These are phyloP conservation scores for Eira barbara DNA, from an alignment of 2,113 vertebrate genomes.

Conservation along the genomic window DNA sequence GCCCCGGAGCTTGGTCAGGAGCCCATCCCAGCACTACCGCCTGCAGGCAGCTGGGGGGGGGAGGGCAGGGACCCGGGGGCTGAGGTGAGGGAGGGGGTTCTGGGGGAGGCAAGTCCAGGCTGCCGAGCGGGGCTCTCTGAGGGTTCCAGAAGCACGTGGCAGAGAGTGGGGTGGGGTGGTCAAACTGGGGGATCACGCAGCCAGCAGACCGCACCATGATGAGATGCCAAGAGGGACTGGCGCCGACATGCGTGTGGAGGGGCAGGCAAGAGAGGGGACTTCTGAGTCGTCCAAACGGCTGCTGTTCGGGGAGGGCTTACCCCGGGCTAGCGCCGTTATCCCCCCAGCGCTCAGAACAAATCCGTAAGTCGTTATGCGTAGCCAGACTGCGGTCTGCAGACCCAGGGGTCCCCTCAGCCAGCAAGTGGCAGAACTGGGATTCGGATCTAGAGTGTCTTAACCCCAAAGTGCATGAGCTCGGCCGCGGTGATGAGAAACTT, in stretches of 20 bases:
- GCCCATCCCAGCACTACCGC: neutral
- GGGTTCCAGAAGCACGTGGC: accelerated
- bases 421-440: neutral
- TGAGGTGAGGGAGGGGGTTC: no score
- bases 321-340: neutral
- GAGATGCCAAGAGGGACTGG: neutral
- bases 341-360: neutral
- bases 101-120: neutral
- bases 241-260: accelerated
- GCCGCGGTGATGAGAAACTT: accelerated
- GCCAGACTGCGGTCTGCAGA: neutral
- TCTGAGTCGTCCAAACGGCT: neutral
- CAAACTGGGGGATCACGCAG: neutral
- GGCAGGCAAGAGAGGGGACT: neutral
- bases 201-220: neutral
- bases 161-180: accelerated
- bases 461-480: neutral
- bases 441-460: neutral
- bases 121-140: neutral
- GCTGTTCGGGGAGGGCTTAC: neutral
- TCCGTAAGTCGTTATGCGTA: neutral
- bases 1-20: neutral
- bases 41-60: neutral
- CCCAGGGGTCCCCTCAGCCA: neutral
- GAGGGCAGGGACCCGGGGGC: no score